Evolutionary conservation across 2,113 vertebrate genomes (phyloP), one percentile per base, ranked within the genome.

Genomic region (Atherinomorus stipes): DNA sequence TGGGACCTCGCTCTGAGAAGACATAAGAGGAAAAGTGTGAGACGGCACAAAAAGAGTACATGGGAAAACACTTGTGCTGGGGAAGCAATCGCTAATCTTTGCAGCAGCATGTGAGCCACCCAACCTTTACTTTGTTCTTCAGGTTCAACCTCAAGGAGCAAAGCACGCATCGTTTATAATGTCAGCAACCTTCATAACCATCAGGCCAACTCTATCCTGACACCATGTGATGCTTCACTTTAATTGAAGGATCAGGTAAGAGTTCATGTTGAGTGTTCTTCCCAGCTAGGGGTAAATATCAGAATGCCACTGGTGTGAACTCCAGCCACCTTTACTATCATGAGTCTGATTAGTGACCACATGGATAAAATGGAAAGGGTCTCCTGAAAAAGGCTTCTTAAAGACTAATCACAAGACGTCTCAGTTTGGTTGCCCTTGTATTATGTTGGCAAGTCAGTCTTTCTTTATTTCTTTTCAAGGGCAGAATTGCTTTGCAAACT

Each of bases 371-470:
- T 62, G n/a, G 22, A 65, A 49, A 67, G 56, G 47, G n/a, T 60
- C 74, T 70, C 53, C 75, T 66, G 44, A 72, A 65, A 69, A 47
- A 12, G 13, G 23, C 59, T 69, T 75, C 64, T 65, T 49, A 62
- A 83, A 67, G 63, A 70, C 62, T 64, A 40, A 64, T 94, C 91
- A 93, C 47, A 88, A 93, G 93, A 89, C 51, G 80, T 90, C 93
- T 93, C 89, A 85, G 82, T 52, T 52, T 90, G 85, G 88, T 87
- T 92, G 92, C 90, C 88, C 91, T 89, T 90, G 92, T 87, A 93
- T 91, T 71, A 65, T 89, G 90, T 95, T 91, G 88, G 79, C 91
- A 91, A 94, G 93, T 92, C 91, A 84, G 23, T 49, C 15, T 60
- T 71, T 67, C 75, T 60, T 31, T 16, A 54, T 74, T 63, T 51